Evolutionary conservation across 2,888 invertebrate genomes (phyloP).

Genomic region (Spatulosminthurus flaviceps): DNA sequence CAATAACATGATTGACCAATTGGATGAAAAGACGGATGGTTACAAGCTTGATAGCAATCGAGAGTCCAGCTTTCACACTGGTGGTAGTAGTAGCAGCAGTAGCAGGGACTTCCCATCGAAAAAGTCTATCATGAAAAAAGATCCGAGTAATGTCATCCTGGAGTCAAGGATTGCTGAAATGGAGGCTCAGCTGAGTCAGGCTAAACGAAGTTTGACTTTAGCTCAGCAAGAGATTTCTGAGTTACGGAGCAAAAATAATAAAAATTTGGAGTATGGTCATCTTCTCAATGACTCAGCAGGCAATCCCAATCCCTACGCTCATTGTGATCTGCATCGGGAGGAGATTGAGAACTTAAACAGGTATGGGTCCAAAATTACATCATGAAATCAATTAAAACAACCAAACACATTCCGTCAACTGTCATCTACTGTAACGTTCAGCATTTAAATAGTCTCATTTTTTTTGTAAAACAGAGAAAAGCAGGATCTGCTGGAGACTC

Average conservation of each 20-base stretch:
- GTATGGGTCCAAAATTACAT: too few species aligned
- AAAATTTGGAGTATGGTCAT: background rate
- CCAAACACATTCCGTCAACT: slow-evolving; percentile 16
- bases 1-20: slow-evolving; percentile 62
- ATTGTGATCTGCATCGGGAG: slow-evolving; percentile 74
- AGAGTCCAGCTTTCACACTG: background rate
- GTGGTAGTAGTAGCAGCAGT: slow-evolving; percentile 13
- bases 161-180: slow-evolving; percentile 85
- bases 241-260: slow-evolving; percentile 63
- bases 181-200: slow-evolving; percentile 82
- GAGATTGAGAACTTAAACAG: slow-evolving; percentile 78
- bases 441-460: background rate
- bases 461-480: slow-evolving; percentile 71
- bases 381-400: background rate
- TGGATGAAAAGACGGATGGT: slow-evolving; percentile 63
- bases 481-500: slow-evolving; percentile 74
- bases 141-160: slow-evolving; percentile 69
- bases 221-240: slow-evolving; percentile 74
- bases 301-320: slow-evolving; percentile 63
- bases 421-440: too few species aligned
- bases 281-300: background rate
- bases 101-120: slow-evolving; percentile 19
- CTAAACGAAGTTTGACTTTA: slow-evolving; percentile 79
- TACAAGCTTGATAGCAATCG: slow-evolving; percentile 21
- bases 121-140: slow-evolving; percentile 43